Conservation (phyloP, 2,797 vertebrate species). For the Synaphobranchus kaupii region DNA sequence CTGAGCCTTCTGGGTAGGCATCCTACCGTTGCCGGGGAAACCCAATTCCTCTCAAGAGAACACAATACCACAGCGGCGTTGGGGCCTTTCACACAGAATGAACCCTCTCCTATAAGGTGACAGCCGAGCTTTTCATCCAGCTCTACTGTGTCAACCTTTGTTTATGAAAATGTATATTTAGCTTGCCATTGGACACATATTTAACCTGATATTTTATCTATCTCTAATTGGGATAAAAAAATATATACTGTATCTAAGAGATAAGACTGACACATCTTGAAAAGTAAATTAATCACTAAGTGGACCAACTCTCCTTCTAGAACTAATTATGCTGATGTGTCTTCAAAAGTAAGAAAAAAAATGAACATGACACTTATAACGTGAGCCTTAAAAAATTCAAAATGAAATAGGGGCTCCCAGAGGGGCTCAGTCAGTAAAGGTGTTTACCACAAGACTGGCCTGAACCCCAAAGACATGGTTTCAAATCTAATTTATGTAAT, state of each 20-base stretch:
- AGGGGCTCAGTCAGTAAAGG: not conserved
- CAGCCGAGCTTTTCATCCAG: conserved; percentile 61
- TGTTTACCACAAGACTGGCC: not conserved
- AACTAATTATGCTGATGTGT: not conserved
- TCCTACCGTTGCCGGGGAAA: conserved; percentile 70
- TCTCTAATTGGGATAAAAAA: conserved; percentile 8
- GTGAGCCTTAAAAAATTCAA: not conserved
- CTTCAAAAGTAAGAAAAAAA: not conserved
- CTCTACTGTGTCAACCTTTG: conserved; percentile 46
- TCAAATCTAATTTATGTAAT: not conserved
- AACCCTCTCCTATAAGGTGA: conserved; percentile 68
- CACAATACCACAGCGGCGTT: conserved; percentile 65
- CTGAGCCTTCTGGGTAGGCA: conserved; percentile 62
- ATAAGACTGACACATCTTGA: not conserved
- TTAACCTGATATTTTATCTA: conserved; percentile 39
- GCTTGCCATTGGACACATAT: conserved; percentile 42
- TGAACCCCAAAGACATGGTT: not conserved
- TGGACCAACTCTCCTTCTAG: not conserved
- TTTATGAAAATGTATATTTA: conserved; percentile 53
- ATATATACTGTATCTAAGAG: conserved; percentile 46
- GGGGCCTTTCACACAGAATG: conserved; percentile 66
- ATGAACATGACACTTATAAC: not conserved
- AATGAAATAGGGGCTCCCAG: not conserved
- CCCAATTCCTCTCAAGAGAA: conserved; percentile 67
- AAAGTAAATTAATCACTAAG: not conserved